phyloP scores from a whole-genome alignment of 2,888 invertebrate genomes.

The Melieria omissa region DNA sequence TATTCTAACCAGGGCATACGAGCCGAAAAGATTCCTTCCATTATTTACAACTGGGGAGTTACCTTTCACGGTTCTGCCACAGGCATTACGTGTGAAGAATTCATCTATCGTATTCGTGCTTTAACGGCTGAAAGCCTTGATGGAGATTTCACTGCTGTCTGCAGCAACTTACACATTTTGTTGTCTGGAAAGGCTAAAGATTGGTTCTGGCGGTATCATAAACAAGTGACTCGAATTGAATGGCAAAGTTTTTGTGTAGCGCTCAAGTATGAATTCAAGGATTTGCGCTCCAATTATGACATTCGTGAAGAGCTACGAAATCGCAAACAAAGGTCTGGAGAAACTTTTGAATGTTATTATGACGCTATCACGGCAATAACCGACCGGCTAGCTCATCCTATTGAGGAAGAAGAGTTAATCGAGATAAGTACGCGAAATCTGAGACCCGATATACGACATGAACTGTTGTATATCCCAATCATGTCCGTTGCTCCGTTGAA shows the following conservation, averaged over 20 bases:
- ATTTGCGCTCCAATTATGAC: conserved; percentile 28
- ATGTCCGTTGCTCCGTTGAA: conserved; percentile 26
- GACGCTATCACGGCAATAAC: conserved; percentile 7
- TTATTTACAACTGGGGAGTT: conserved; percentile 22
- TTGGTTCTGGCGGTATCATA: conserved; percentile 35
- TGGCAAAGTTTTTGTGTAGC: conserved; percentile 31
- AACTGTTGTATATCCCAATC: conserved; percentile 30
- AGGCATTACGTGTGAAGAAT: conserved; percentile 30
- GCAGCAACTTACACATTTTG: conserved; percentile 27
- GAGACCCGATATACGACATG: conserved; percentile 33
- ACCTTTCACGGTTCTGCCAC: conserved; percentile 22
- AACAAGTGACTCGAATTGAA: conserved; percentile 8
- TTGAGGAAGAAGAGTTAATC: conserved; percentile 9
- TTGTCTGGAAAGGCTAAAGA: conserved; percentile 26
- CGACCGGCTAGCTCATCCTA: neutral
- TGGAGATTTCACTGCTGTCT: conserved; percentile 22
- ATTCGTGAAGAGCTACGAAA: conserved; percentile 30
- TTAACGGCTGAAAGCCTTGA: conserved; percentile 21
- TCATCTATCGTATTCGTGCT: conserved; percentile 31
- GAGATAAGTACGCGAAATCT: conserved; percentile 13
- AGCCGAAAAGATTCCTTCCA: conserved; percentile 12
- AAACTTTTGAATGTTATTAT: conserved; percentile 29
- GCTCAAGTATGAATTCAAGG: conserved; percentile 23
- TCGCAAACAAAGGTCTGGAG: conserved; percentile 24
- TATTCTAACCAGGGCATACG: neutral